phyloP scores from a whole-genome alignment of 2,797 vertebrate species.

The Percopsis omiscomaycus region DNA sequence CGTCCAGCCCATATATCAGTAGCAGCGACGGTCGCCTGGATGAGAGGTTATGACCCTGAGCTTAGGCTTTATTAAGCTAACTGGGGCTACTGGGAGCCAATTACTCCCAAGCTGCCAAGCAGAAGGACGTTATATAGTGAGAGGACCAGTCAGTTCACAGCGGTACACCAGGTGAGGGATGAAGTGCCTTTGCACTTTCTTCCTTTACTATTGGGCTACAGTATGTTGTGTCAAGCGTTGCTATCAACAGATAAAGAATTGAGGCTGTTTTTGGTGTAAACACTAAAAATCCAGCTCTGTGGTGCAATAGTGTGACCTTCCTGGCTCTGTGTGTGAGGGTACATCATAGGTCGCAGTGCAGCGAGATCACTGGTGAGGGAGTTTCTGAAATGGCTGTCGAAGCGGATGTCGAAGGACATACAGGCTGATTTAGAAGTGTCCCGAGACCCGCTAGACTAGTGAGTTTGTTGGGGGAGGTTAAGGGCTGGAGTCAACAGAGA shows the following conservation, averaged over 20 bases:
- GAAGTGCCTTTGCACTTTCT: not conserved
- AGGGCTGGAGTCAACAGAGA: slow-evolving; percentile 29
- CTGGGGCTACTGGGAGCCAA: slow-evolving; percentile 40
- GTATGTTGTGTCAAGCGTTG: slow-evolving; percentile 1
- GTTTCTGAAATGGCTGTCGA: slow-evolving; percentile 32
- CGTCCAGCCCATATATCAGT: slow-evolving; percentile 47
- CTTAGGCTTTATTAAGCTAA: slow-evolving; percentile 63
- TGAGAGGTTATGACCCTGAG: slow-evolving; percentile 60
- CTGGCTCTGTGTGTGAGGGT: slow-evolving; percentile 26
- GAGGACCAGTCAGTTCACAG: slow-evolving; percentile 47
- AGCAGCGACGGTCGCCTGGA: slow-evolving; percentile 56
- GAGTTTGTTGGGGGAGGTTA: slow-evolving; percentile 30
- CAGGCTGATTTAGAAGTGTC: slow-evolving; percentile 68
- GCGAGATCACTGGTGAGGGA: slow-evolving; percentile 36
- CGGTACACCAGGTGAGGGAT: slow-evolving; percentile 37
- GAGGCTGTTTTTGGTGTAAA: no score
- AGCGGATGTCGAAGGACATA: slow-evolving; percentile 59
- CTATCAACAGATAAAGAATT: slow-evolving; percentile 10
- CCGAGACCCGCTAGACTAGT: slow-evolving; percentile 45
- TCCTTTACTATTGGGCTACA: slow-evolving; percentile 7
- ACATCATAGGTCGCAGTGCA: slow-evolving; percentile 19
- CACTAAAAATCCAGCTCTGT: not conserved
- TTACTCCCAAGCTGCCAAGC: slow-evolving; percentile 59
- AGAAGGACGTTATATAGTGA: slow-evolving; percentile 33
- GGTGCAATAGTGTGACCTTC: slow-evolving; percentile 18